Base-by-base conservation (phyloP, 2,888 invertebrate genomes). In the Drosophila demipolita region DNA sequence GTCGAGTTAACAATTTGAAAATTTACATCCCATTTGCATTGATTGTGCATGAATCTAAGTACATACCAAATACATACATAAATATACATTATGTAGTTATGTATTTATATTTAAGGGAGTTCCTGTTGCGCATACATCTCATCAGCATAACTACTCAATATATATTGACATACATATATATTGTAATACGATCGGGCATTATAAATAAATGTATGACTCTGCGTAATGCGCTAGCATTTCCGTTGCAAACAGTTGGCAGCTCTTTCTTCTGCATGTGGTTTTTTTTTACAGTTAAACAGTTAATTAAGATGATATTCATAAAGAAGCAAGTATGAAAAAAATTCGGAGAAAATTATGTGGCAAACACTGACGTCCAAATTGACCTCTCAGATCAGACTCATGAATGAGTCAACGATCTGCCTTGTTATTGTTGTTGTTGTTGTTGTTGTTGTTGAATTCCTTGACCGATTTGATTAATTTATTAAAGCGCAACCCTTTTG, bases 31-130 rank as follows among this genome's bases (percentile, higher is more conserved):
- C 88, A 90, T 90, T 87, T 90, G 86, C 87, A 87, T 87, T 87
- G 90, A 90, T 87, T 90, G 90, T 89, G 86, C 90, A 85, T 90
- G 90, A 89, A 83, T 82, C 89, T 83, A 90, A 77, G 69, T 71
- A 87, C 45, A 76, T 15, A 35, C 29, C 38, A 20, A 26, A 45
- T 36, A 52, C 38, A 54, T n/a, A 33, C 17, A 48, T 11, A 45
- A 32, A 0, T 53, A 12, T 35, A 15, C 20, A n/a, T 45, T 45
- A 52, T 38, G 20, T 85, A 45, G 35, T 20, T 17, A 20, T 42
- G 42, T 12, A 12, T 20, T 20, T 50, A 49, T 87, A 53, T 66
- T 48, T 76, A 74, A 88, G 74, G 85, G 79, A 87, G 89, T 87
- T 87, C 90, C 86, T 87, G 90, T 89, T 81, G 66, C 75, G 74